A percentile compares a stretch with the other conserved stretches of the same genome.
Evolutionary conservation across 2,797 vertebrate species (phyloP).

Genomic region (Champsocephalus esox): DNA sequence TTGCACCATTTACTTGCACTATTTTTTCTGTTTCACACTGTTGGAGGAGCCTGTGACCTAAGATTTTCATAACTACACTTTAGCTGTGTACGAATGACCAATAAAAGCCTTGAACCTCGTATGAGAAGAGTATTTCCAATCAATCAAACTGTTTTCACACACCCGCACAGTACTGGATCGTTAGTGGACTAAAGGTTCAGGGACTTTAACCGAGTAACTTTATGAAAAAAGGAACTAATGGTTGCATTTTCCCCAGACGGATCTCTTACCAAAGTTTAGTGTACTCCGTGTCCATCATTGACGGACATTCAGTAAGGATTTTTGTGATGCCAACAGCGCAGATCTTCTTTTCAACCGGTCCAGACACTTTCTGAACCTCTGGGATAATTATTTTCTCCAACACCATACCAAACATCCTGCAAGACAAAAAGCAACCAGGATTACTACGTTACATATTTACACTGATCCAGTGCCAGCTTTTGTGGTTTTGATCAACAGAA

Average conservation of each 20-base stretch:
- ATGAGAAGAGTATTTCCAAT: background rate
- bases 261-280: slow-evolving; percentile 94
- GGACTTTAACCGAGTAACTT: background rate
- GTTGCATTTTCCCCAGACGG: background rate
- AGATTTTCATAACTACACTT: no score
- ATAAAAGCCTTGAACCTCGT: no score
- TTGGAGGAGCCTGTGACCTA: no score
- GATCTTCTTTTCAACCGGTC: slow-evolving; percentile 97
- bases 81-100: no score
- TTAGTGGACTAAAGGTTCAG: background rate
- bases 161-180: background rate
- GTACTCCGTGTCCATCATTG: slow-evolving; percentile 99
- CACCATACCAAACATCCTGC: slow-evolving; percentile 99
- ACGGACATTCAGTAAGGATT: slow-evolving; percentile 94
- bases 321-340: slow-evolving; percentile 98
- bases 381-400: slow-evolving; percentile 98
- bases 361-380: slow-evolving; percentile 98
- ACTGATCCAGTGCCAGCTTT: background rate
- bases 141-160: background rate
- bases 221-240: background rate
- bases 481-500: background rate
- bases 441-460: background rate
- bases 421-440: slow-evolving; percentile 26
- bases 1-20: no score
- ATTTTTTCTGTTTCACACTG: no score